A percentile compares a stretch with the other conserved stretches of the same genome.
Evolutionary conservation across 2,113 vertebrate species (phyloP).

Genomic region (Oryzias javanicus): DNA sequence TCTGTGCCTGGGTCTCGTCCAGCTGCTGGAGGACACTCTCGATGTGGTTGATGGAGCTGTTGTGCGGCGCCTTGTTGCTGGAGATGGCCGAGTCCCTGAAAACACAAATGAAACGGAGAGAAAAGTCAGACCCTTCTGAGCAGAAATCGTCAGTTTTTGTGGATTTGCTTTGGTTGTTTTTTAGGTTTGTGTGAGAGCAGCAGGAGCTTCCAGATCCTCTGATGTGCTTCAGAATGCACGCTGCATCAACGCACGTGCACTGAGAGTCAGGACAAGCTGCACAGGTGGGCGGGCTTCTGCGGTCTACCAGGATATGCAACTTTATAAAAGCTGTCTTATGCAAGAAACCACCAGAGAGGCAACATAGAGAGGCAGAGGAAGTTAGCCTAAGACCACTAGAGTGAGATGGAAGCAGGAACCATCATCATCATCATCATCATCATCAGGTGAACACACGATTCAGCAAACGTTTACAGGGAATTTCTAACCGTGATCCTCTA

Average conservation of each 20-base stretch:
- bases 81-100: constrained; percentile 96
- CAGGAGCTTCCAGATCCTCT: too few species aligned
- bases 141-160: too few species aligned
- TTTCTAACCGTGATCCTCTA: background rate
- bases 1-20: constrained; percentile 97
- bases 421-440: too few species aligned
- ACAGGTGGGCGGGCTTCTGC: constrained; percentile 32
- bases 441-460: background rate
- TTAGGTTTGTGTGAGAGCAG: too few species aligned
- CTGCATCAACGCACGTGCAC: background rate
- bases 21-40: constrained; percentile 98
- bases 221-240: background rate
- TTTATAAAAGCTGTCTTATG: constrained; percentile 64
- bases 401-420: background rate
- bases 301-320: constrained; percentile 31
- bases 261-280: background rate
- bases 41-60: constrained; percentile 98
- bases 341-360: constrained; percentile 61
- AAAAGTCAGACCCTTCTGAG: constrained; percentile 6
- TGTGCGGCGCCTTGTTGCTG: constrained; percentile 97
- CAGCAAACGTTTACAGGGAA: background rate
- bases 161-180: too few species aligned
- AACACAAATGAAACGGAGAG: too few species aligned
- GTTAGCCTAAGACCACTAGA: too few species aligned
- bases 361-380: too few species aligned